Conservation (phyloP, 2,888 invertebrate species). For the Macaria notata region DNA sequence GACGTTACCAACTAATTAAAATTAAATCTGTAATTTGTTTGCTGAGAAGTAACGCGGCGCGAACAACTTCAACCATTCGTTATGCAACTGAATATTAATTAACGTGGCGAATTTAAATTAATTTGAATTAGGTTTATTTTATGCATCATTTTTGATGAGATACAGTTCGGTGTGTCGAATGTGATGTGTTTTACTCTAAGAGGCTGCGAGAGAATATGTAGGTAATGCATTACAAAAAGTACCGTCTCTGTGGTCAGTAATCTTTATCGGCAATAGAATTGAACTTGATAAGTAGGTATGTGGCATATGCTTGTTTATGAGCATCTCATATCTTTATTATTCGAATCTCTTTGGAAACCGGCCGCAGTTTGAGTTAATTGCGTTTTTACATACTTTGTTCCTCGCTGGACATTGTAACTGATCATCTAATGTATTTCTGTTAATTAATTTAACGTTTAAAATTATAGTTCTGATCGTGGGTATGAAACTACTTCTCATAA, state of each 20-base stretch:
- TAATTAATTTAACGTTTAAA: slow-evolving; percentile 29
- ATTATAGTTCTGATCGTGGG: slow-evolving; percentile 19
- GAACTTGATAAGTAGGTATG: slow-evolving; percentile 75
- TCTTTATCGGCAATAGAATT: slow-evolving; percentile 64
- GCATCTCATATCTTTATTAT: slow-evolving; percentile 72
- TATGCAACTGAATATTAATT: slow-evolving; percentile 27
- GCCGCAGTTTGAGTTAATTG: slow-evolving; percentile 64
- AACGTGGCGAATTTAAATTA: slow-evolving; percentile 30
- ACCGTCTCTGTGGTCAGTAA: slow-evolving; percentile 16
- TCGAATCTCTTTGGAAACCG: slow-evolving; percentile 62
- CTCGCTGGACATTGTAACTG: slow-evolving; percentile 39
- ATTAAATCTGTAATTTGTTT: slow-evolving; percentile 26
- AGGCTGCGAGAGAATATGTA: slow-evolving; percentile 1
- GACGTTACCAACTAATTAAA: slow-evolving; percentile 23
- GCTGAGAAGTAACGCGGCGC: slow-evolving; percentile 21
- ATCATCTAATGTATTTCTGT: slow-evolving; percentile 36
- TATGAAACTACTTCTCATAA: slow-evolving; percentile 15
- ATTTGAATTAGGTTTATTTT: slow-evolving; percentile 25
- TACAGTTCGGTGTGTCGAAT: neutral
- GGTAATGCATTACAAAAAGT: slow-evolving; percentile 9
- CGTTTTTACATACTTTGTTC: slow-evolving; percentile 49
- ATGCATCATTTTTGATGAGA: slow-evolving; percentile 5
- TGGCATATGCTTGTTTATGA: slow-evolving; percentile 77
- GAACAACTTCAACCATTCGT: slow-evolving; percentile 23
- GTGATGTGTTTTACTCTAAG: slow-evolving; percentile 6